Evolutionary conservation across 2,113 vertebrate species (phyloP).

Genomic region (Xyliphius kryptos): DNA sequence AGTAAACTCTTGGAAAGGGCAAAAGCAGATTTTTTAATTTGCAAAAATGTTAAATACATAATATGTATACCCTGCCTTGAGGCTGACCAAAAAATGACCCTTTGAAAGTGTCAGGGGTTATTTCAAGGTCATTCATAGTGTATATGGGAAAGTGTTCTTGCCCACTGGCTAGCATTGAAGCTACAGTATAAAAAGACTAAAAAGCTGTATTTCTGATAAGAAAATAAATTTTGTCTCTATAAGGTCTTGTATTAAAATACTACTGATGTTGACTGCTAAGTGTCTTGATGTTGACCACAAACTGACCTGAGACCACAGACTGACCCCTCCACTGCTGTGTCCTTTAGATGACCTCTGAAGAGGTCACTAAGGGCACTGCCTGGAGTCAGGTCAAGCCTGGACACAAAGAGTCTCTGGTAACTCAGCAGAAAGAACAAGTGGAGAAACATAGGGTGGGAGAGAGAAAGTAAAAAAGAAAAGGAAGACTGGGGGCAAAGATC

Average conservation of each 20-base stretch:
- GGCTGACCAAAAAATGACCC: too few species aligned
- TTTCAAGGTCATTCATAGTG: too few species aligned
- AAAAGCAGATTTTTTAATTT: too few species aligned
- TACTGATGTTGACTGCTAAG: constrained; percentile 15
- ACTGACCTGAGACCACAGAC: constrained; percentile 49
- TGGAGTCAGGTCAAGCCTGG: constrained; percentile 32
- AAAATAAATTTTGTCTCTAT: too few species aligned
- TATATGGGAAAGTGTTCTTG: too few species aligned
- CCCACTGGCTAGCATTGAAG: too few species aligned
- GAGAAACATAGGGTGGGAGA: constrained; percentile 42
- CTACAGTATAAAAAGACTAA: too few species aligned
- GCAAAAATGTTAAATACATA: too few species aligned
- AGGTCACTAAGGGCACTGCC: constrained; percentile 31
- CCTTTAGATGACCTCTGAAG: constrained; percentile 28
- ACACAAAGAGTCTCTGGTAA: constrained; percentile 40
- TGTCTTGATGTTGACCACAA: constrained; percentile 41
- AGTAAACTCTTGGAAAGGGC: too few species aligned
- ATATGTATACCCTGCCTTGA: too few species aligned
- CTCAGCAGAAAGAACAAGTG: constrained; percentile 38
- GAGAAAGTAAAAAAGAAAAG: constrained; percentile 39
- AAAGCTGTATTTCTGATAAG: constrained; percentile 26
- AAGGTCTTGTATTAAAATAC: background rate
- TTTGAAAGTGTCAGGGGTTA: too few species aligned
- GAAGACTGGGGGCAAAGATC: constrained; percentile 34
- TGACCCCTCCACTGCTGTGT: constrained; percentile 36